Conservation (phyloP, 2,113 vertebrate species). For the Nansenia antarctica region DNA sequence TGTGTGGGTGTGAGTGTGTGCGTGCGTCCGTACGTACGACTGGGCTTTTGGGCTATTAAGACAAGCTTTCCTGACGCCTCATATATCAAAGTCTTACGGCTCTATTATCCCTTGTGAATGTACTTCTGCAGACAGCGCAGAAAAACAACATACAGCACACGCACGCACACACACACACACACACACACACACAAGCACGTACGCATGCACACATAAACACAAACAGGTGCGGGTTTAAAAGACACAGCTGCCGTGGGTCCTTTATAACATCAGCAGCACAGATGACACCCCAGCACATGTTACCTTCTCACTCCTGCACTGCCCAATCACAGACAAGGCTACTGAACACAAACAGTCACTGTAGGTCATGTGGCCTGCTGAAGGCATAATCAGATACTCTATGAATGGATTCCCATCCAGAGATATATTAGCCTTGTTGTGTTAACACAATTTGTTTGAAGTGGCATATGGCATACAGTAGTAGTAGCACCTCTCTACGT, state of each 20-base stretch:
- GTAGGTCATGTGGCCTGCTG: too few relatives aligned
- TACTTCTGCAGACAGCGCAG: slow-evolving; percentile 55
- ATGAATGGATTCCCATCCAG: too few relatives aligned
- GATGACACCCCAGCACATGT: slow-evolving; percentile 59
- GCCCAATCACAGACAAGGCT: not conserved
- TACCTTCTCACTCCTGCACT: not conserved
- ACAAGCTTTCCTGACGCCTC: slow-evolving; percentile 55
- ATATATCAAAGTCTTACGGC: slow-evolving; percentile 56
- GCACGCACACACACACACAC: slow-evolving; percentile 14
- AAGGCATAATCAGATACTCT: too few relatives aligned
- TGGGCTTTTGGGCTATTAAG: slow-evolving; percentile 46
- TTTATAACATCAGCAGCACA: slow-evolving; percentile 60
- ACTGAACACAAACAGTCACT: too few relatives aligned
- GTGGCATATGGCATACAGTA: too few relatives aligned
- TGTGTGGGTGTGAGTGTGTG: too few relatives aligned
- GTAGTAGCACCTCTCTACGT: too few relatives aligned
- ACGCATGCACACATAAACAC: slow-evolving; percentile 3
- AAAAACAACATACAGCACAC: slow-evolving; percentile 48
- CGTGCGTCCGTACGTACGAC: slow-evolving; percentile 1
- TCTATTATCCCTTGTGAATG: slow-evolving; percentile 40
- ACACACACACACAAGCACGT: not conserved
- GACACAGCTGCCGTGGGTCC: slow-evolving; percentile 56
- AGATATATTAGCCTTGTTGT: too few relatives aligned
- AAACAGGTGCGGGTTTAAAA: slow-evolving; percentile 62
- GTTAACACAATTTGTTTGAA: too few relatives aligned